These are phyloP conservation scores for Pristionchus japonicus DNA, from an alignment of 2,888 invertebrate species.

Conservation along the genomic window DNA sequence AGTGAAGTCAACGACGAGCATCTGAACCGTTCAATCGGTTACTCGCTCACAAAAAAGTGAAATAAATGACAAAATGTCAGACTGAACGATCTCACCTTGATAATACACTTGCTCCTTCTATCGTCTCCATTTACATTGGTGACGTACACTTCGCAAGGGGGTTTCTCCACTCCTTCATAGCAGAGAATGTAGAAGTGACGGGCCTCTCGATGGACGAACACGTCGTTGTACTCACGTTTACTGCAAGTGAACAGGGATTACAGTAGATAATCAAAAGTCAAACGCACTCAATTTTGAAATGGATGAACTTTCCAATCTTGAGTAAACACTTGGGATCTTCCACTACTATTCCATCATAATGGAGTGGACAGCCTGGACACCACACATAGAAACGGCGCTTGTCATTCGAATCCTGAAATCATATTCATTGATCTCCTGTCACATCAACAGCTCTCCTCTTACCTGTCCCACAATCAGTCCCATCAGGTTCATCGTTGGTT, in stretches of 20 bases:
- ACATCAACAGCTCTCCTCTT: neutral
- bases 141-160: neutral
- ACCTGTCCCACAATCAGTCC: conserved; percentile 29
- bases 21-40: neutral
- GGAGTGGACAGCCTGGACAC: conserved; percentile 19
- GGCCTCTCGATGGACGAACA: conserved; percentile 17
- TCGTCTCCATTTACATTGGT: conserved; percentile 22
- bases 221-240: conserved; percentile 30
- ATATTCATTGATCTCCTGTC: neutral
- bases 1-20: conserved; percentile 15
- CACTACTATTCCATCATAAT: conserved; percentile 7
- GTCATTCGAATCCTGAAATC: conserved; percentile 10
- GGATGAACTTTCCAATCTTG: conserved; percentile 26
- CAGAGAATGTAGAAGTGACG: conserved; percentile 32
- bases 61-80: too few species aligned
- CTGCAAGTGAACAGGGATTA: neutral
- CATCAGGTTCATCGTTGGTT: neutral
- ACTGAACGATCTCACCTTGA: neutral
- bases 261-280: neutral
- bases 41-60: too few species aligned
- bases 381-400: conserved; percentile 15
- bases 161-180: conserved; percentile 23
- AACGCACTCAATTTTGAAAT: neutral
- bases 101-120: neutral
- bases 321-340: conserved; percentile 10